A percentile compares a stretch with the other conserved stretches of the same genome.
These are phyloP conservation scores for Heterochromis multidens DNA, from an alignment of 2,113 vertebrate species.

Conservation along the genomic window DNA sequence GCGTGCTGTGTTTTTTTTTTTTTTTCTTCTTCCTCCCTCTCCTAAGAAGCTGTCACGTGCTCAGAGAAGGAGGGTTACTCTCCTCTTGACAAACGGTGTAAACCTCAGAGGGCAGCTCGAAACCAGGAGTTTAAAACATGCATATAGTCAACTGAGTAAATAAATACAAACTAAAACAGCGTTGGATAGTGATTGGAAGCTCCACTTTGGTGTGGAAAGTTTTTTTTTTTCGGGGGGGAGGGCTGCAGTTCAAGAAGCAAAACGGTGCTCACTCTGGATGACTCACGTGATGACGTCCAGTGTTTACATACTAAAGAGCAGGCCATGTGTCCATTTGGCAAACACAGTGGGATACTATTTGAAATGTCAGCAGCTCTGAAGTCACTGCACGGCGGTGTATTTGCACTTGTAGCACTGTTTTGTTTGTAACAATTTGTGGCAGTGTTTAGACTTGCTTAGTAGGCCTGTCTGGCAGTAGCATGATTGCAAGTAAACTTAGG, in stretches of 20 bases:
- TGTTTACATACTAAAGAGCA: slow-evolving; percentile 60
- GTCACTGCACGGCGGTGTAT: neutral
- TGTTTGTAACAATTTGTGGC: neutral
- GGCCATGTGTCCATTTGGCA: slow-evolving; percentile 31
- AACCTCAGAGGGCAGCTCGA: neutral
- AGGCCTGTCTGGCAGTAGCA: neutral
- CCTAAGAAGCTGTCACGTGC: neutral
- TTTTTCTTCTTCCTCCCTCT: neutral
- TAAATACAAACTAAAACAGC: neutral
- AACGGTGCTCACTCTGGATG: slow-evolving; percentile 5
- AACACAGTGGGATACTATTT: neutral
- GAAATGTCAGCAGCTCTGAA: neutral
- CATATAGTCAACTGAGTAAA: neutral
- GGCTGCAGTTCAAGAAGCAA: neutral
- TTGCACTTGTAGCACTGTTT: neutral
- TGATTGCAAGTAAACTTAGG: neutral
- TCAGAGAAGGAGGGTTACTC: neutral
- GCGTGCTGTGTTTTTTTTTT: neutral
- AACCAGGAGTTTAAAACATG: neutral
- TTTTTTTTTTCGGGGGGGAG: neutral
- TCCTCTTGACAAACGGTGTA: neutral
- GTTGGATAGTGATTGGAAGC: neutral
- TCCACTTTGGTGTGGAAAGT: neutral
- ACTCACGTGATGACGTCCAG: slow-evolving; percentile 49
- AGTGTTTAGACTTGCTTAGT: neutral